phyloP scores from a whole-genome alignment of 2,113 vertebrate species.

The Chloroceryle aenea region DNA sequence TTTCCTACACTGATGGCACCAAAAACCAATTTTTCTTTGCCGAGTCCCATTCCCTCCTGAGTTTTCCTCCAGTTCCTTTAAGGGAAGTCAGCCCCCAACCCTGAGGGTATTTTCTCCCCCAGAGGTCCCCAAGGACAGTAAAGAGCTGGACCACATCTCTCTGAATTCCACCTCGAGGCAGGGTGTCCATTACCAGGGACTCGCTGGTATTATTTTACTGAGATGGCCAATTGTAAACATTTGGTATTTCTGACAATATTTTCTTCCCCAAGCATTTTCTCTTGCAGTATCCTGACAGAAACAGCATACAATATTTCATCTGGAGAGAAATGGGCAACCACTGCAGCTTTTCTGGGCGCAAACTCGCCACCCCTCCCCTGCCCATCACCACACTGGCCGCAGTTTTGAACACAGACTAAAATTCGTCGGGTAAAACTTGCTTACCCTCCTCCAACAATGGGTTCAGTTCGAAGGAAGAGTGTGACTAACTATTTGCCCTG shows the following conservation, averaged over 20 bases:
- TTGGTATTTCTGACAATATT: neutral
- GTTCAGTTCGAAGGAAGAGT: neutral
- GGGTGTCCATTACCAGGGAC: neutral
- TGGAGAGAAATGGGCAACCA: neutral
- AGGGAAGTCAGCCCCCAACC: neutral
- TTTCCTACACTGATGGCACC: neutral
- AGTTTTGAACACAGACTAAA: neutral
- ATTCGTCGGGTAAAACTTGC: neutral
- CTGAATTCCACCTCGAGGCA: neutral
- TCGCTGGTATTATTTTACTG: neutral
- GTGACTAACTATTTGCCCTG: slow-evolving; percentile 14
- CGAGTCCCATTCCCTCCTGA: neutral
- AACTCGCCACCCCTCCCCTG: neutral
- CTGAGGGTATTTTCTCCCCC: neutral
- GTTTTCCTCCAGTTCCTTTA: neutral
- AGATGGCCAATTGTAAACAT: neutral
- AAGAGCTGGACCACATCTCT: neutral
- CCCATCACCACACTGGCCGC: neutral
- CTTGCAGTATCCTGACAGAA: neutral
- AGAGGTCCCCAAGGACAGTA: neutral
- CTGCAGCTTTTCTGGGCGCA: neutral
- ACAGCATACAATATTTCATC: neutral
- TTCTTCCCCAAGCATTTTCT: neutral
- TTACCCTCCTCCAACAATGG: neutral
- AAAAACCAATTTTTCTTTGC: neutral